Conservation (phyloP, 2,113 vertebrate species). For the Diphyllodes magnificus region DNA sequence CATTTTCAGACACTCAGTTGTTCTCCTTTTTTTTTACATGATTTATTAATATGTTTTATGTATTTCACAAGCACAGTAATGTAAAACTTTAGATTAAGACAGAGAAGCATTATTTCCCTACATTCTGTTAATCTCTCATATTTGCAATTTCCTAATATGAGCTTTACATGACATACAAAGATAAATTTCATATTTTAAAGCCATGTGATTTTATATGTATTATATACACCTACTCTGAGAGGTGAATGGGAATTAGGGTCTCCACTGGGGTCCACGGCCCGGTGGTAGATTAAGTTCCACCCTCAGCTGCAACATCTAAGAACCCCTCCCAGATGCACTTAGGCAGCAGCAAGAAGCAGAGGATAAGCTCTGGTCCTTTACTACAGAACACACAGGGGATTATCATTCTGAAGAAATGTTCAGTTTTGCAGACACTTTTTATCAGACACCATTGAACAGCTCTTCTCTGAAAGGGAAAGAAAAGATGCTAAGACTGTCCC, state of each 20-base stretch:
- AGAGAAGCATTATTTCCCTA: background rate
- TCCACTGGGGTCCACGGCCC: background rate
- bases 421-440: background rate
- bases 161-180: background rate
- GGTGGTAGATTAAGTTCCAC: background rate
- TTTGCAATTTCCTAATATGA: background rate
- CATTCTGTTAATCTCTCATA: background rate
- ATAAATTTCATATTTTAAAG: background rate
- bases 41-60: background rate
- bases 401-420: background rate
- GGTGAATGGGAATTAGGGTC: background rate
- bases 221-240: background rate
- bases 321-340: background rate
- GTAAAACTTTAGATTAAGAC: background rate
- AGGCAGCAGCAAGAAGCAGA: background rate
- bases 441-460: background rate
- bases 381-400: background rate
- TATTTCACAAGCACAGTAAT: background rate
- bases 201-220: background rate
- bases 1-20: background rate
- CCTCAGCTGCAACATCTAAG: background rate
- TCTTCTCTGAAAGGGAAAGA: background rate
- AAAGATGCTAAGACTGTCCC: background rate
- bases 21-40: background rate
- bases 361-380: background rate